Evolutionary conservation across 2,113 vertebrate species (phyloP), one percentile per base, ranked within the genome.

Genomic region (Lophura nycthemera): DNA sequence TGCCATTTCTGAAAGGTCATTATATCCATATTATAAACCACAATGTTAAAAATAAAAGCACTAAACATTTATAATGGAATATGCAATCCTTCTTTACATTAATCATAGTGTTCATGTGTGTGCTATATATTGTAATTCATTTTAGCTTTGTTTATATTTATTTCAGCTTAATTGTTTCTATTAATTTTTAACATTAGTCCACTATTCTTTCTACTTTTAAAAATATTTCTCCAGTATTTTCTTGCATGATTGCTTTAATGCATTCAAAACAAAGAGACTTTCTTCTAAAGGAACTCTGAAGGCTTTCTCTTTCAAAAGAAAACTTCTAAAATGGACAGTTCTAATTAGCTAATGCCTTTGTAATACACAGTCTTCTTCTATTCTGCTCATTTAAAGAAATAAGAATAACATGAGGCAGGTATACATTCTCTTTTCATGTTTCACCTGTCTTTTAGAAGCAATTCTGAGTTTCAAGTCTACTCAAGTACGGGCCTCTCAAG

Each of bases 1-100:
- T 96, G 74, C 88, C 90, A 93, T 94, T 94, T 94, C 87, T 95
- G 90, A 96, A 95, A 93, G 84, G 79, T 56, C 86, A 95, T 95
- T 97, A 95, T 63, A 86, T 45, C 43, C 69, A 54, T 78, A 95
- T 83, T 83, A 70, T 95, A 96, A 97, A 97, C 92, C 20, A 86
- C 42, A 64, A 40, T 4, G 80, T 96, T 86, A 96, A 96, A 94
- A 95, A 90, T 83, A 95, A 96, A 95, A 61, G 54, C 84, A 56
- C 81, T 93, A 90, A 94, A 88, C 63, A 88, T 95, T 96, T 70
- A 77, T 94, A 95, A 92, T 40, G 88, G 78, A 90, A 86, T 93
- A 96, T 88, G 73, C 60, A 82, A 67, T 84, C 73, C 73, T 67
- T 70, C 30, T 90, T 88, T 82, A 52, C 57, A 95, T 95, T 95